Percentiles rank a stretch among this genome's conserved stretches.
Evolutionary conservation across 2,888 invertebrate species (phyloP).

Genomic region (Caenorhabditis doughertyi): DNA sequence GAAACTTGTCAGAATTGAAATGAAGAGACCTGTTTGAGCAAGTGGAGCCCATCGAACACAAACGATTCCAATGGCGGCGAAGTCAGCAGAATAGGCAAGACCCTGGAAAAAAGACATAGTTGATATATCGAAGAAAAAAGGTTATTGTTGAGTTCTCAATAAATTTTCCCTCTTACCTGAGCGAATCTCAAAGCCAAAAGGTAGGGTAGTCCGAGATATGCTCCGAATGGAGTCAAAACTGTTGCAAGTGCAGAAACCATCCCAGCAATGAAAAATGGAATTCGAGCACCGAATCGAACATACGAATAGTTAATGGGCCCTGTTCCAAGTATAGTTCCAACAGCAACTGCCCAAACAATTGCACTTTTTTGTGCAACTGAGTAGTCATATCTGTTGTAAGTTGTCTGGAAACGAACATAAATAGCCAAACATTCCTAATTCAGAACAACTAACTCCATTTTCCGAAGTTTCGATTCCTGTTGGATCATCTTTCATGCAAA

Average conservation of each 20-base stretch:
- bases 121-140: background rate
- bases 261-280: constrained; percentile 74
- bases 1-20: constrained; percentile 78
- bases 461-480: constrained; percentile 55
- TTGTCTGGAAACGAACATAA: constrained; percentile 62
- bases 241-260: constrained; percentile 69
- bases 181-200: constrained; percentile 68
- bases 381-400: constrained; percentile 71
- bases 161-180: constrained; percentile 52
- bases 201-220: constrained; percentile 59
- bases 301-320: constrained; percentile 77
- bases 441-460: constrained; percentile 63
- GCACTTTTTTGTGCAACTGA: constrained; percentile 71
- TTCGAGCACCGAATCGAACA: constrained; percentile 74
- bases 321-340: constrained; percentile 76
- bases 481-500: constrained; percentile 75
- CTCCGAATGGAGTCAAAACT: constrained; percentile 67
- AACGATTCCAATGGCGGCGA: constrained; percentile 75
- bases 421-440: background rate
- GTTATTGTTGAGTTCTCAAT: background rate
- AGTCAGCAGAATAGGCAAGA: constrained; percentile 73
- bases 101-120: constrained; percentile 65
- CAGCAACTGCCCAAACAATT: constrained; percentile 77
- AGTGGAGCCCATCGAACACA: constrained; percentile 79
- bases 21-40: constrained; percentile 77